These are phyloP conservation scores for Drosophila heteroneura DNA, from an alignment of 2,888 invertebrate genomes.

Conservation along the genomic window DNA sequence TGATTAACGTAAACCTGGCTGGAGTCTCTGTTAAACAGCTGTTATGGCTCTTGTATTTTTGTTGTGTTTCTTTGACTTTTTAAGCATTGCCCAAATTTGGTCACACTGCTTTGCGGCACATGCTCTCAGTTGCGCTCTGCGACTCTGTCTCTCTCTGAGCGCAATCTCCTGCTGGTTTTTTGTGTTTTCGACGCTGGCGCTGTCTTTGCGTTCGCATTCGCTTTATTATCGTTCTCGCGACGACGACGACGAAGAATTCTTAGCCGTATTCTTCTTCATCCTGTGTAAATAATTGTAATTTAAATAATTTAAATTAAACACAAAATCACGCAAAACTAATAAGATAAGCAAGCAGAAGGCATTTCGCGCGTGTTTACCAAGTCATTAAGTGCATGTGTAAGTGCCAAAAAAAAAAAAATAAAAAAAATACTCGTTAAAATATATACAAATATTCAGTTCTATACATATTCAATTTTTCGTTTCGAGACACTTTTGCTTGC, in stretches of 20 bases:
- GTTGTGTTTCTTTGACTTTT: slow-evolving; percentile 11
- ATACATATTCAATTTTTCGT: slow-evolving; percentile 52
- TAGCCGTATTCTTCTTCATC: slow-evolving; percentile 80
- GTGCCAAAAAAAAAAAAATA: slow-evolving; percentile 42
- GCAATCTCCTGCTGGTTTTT: slow-evolving; percentile 70
- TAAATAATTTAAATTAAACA: slow-evolving; percentile 77
- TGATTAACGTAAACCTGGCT: slow-evolving; percentile 5
- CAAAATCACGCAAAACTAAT: slow-evolving; percentile 66
- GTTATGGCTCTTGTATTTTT: neutral
- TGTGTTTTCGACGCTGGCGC: slow-evolving; percentile 66
- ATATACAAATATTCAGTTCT: slow-evolving; percentile 42
- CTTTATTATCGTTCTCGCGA: slow-evolving; percentile 79
- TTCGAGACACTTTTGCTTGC: slow-evolving; percentile 51
- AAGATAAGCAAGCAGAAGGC: slow-evolving; percentile 52
- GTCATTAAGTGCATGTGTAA: slow-evolving; percentile 79
- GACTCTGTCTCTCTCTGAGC: slow-evolving; percentile 39
- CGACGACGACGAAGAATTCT: slow-evolving; percentile 82
- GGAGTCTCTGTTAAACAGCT: slow-evolving; percentile 13
- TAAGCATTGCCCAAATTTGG: slow-evolving; percentile 15
- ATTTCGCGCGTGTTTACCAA: slow-evolving; percentile 66
- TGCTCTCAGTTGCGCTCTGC: slow-evolving; percentile 48
- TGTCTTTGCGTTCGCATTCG: slow-evolving; percentile 73
- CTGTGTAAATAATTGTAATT: slow-evolving; percentile 84
- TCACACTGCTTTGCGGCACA: slow-evolving; percentile 56
- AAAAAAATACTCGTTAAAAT: slow-evolving; percentile 5